Conservation (phyloP, 1,140 invertebrate species). For the Galleria mellonella region DNA sequence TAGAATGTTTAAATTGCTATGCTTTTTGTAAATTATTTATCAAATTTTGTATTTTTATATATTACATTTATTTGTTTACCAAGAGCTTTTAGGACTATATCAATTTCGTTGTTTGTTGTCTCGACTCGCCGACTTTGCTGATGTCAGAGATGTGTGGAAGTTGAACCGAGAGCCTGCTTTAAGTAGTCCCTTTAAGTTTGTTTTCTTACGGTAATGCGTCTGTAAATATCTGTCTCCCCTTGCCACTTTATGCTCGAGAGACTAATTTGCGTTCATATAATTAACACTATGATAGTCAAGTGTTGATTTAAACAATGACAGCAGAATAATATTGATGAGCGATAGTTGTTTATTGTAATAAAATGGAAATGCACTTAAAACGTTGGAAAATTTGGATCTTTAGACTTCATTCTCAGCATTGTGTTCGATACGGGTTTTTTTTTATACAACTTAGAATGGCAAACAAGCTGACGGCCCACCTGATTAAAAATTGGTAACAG, state of each 20-base stretch:
- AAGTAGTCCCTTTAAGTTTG: constrained; percentile 51
- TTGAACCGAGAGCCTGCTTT: constrained; percentile 7
- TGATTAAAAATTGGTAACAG: too few species aligned
- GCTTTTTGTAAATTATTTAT: too few species aligned
- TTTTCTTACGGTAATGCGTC: constrained; percentile 53
- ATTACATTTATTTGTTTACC: too few species aligned
- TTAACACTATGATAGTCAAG: constrained; percentile 29
- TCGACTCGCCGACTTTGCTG: constrained; percentile 25
- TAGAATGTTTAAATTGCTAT: too few species aligned
- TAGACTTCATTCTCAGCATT: constrained; percentile 28
- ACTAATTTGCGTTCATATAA: constrained; percentile 43
- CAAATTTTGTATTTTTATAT: too few species aligned
- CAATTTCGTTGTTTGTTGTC: constrained; percentile 36
- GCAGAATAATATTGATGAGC: too few species aligned
- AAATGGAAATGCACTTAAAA: too few species aligned
- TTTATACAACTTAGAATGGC: too few species aligned
- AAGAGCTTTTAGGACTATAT: constrained; percentile 24
- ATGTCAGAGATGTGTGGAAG: too few species aligned
- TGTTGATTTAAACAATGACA: too few species aligned
- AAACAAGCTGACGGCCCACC: too few species aligned
- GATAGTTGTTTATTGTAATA: too few species aligned
- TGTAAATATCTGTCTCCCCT: constrained; percentile 44
- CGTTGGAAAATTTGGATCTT: constrained; percentile 9
- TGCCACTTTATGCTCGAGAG: constrained; percentile 24
- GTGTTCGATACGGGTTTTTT: constrained; percentile 36